Evolutionary conservation across 1,140 invertebrate genomes (phyloP), one percentile per base, ranked within the genome.

Genomic region (Drosophila pseudoananassae): DNA sequence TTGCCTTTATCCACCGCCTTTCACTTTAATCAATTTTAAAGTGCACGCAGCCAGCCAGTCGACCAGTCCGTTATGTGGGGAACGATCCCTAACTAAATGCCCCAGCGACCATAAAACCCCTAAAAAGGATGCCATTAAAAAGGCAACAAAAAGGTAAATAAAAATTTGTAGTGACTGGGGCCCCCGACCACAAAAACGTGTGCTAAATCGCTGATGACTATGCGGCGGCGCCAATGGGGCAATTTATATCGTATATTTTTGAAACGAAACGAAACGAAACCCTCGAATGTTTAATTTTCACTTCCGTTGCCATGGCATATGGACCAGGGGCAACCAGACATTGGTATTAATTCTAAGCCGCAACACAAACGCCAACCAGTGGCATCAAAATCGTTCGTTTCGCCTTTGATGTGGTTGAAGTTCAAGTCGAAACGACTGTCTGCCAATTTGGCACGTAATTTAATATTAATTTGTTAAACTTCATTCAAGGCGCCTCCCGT

Each of bases 391-490:
- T 43, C 40, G 14, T 17, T 68, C 80, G 51, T 74, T 56, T 43
- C 40, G 70, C 63, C 66, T 82, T 76, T 76, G 78, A 76, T 57
- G 55, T 55, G 49, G 31, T 31, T 55, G 15, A 29, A 59, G 38
- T 53, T 29, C 52, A 57, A 65, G 47, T 55, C 49, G 54, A 31
- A 40, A 20, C 15, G 52, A 47, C 57, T 65, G 83, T 78, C 83
- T 88, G 82, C 78, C 83, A 85, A 88, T 85, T 87, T 85, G 82
- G 78, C 78, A 82, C 82, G 82, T 85, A 85, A 85, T 85, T 85
- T 85, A 85, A 85, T 85, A 88, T 85, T 85, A 85, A 85, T 85
- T 85, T 85, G 82, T 85, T 85, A 85, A 87, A 85, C 78, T 87
- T 82, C 83, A 78, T 78, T 57, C 59, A 71, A 71, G 82, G 74